These are phyloP conservation scores for Podarcis siculus DNA, from an alignment of 2,797 vertebrate genomes.

Conservation along the genomic window DNA sequence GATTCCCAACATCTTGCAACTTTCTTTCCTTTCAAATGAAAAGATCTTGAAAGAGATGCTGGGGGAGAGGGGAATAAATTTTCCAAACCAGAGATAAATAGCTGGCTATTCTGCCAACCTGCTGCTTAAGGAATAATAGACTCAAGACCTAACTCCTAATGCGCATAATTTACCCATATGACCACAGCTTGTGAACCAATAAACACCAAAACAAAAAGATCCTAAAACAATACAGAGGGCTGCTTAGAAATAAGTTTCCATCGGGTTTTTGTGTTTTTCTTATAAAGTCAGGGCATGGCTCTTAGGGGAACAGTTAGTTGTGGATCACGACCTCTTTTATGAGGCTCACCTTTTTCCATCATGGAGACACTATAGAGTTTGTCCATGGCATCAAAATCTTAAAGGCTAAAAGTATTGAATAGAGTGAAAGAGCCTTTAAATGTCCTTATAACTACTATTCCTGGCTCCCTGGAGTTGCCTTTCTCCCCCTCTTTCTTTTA, in stretches of 20 bases:
- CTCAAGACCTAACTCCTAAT: conserved; percentile 77
- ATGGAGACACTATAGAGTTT: conserved; percentile 89
- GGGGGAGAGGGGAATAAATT: neutral
- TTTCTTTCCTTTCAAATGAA: neutral
- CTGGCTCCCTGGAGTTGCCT: conserved; percentile 83
- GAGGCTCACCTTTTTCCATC: conserved; percentile 91
- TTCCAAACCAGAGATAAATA: neutral
- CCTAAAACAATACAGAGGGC: conserved; percentile 81
- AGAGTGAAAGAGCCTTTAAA: conserved; percentile 90
- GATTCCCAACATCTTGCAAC: neutral
- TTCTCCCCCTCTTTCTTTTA: conserved; percentile 76
- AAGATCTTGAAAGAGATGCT: conserved; percentile 3
- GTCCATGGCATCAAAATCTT: conserved; percentile 89
- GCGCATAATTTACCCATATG: conserved; percentile 74
- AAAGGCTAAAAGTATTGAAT: conserved; percentile 87
- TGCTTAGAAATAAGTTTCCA: conserved; percentile 88
- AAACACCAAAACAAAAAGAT: conserved; percentile 63
- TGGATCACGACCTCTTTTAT: conserved; percentile 93
- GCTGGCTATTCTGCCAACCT: conserved; percentile 55
- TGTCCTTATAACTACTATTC: conserved; percentile 96
- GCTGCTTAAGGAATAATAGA: conserved; percentile 80
- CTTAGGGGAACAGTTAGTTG: conserved; percentile 86
- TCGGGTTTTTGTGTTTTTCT: conserved; percentile 85
- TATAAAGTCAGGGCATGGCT: conserved; percentile 84
- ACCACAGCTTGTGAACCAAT: conserved; percentile 81